Evolutionary conservation across 2,888 invertebrate genomes (phyloP).

Genomic region (Chloroclystis v-ata): DNA sequence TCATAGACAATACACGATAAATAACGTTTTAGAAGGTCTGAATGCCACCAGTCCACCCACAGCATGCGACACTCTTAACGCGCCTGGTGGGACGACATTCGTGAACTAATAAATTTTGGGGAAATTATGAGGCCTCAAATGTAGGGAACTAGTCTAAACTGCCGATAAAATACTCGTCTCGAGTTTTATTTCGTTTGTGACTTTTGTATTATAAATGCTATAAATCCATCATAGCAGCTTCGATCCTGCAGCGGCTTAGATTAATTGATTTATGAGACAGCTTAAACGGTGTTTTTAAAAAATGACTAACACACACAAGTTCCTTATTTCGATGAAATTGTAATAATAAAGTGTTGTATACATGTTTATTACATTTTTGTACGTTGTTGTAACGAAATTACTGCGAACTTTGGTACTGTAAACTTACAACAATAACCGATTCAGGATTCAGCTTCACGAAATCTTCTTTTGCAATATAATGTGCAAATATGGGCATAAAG

Average conservation of each 20-base stretch:
- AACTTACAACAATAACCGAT: too few species aligned
- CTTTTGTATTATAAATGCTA: not conserved
- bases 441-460: too few species aligned
- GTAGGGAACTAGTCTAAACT: constrained; percentile 8
- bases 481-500: too few species aligned
- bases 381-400: too few species aligned
- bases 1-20: constrained; percentile 25
- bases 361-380: too few species aligned
- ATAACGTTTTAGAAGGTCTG: constrained; percentile 21
- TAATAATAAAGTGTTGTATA: too few species aligned
- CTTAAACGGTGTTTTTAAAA: too few species aligned
- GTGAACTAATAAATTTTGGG: constrained; percentile 25
- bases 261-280: too few species aligned
- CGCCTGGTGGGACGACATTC: constrained; percentile 20
- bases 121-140: constrained; percentile 20
- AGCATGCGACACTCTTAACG: constrained; percentile 21
- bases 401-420: too few species aligned
- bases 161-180: not conserved
- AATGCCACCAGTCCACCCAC: constrained; percentile 28
- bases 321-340: too few species aligned
- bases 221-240: not conserved
- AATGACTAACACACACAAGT: too few species aligned
- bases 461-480: too few species aligned
- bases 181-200: not conserved
- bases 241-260: not conserved